Base-by-base conservation (phyloP, 2,888 invertebrate species). In the Acleris cristana region DNA sequence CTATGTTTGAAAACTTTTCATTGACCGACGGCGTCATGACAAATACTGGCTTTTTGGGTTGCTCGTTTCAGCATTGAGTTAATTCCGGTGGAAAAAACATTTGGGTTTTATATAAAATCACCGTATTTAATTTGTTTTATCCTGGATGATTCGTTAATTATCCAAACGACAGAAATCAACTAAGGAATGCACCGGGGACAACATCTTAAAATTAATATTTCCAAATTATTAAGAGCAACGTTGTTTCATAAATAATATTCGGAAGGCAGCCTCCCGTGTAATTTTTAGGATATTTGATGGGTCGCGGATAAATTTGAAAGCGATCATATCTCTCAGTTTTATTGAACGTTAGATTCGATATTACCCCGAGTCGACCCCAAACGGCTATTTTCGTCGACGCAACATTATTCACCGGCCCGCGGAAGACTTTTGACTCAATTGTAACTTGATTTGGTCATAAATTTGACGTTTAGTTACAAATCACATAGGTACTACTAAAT, bases 301-400 rank as follows among this genome's bases (percentile, higher is more conserved):
- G 75, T 74, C 74, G 74, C 80, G 82, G 82, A 82, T 84, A 83
- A 83, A 83, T 82, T 83, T 76, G 73, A 76, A 72, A 70, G 69
- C 74, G 81, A 84, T 84, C 79, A 82, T 83, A 85, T 84, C 84
- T 85, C 74, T 79, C 79, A 79, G 80, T 84, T 87, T 85, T 84
- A 86, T 85, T 83, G 85, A 82, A 82, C 84, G 81, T 86, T 84
- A 82, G 77, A 82, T 80, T 79, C 73, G 80, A 84, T 83, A 83
- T 84, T 80, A 73, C 73, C 71, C 67, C 71, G 62, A 70, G 73
- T 74, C 72, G 73, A 75, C 69, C 70, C 69, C 51, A 71, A 70
- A 70, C 71, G 70, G 69, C 52, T 61, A 60, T 71, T 78, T 78
- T 75, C 72, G 73, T 72, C 72, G 74, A 78, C 69, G 70, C 64